A percentile compares a stretch with the other conserved stretches of the same genome.
phyloP scores from a whole-genome alignment of 1,140 invertebrate genomes.

The Conus ventricosus region DNA sequence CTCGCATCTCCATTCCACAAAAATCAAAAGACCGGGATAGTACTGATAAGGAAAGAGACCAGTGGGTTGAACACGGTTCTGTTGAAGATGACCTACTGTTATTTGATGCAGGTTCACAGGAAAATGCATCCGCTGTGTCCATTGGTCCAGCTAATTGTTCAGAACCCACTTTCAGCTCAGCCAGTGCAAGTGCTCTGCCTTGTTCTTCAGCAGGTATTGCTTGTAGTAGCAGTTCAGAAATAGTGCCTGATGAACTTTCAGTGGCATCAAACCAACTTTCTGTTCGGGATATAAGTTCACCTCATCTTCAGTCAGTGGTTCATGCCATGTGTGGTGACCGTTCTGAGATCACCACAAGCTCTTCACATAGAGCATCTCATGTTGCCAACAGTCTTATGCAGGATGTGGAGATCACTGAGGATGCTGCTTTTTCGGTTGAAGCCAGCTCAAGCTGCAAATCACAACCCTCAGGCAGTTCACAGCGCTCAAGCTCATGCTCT shows the following conservation, averaged over 20 bases:
- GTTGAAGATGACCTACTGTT: neutral
- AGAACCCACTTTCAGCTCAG: neutral
- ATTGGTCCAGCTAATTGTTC: neutral
- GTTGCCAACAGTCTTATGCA: neutral
- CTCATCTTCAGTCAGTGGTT: no score
- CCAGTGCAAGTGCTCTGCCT: neutral
- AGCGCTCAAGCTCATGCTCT: neutral
- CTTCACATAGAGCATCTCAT: no score
- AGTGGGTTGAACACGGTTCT: neutral
- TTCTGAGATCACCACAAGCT: no score
- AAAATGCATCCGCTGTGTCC: neutral
- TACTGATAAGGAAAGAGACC: neutral
- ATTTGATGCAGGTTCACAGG: neutral
- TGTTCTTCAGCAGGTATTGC: neutral
- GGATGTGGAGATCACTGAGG: neutral
- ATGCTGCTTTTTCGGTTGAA: neutral
- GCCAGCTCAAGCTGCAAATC: neutral
- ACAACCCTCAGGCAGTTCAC: neutral
- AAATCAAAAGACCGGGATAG: neutral
- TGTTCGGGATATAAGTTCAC: no score
- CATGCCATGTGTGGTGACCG: no score
- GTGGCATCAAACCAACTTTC: no score
- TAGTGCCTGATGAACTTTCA: no score
- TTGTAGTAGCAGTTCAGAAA: neutral
- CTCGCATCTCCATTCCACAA: neutral